These are phyloP conservation scores for Vanessa tameamea DNA, from an alignment of 1,140 invertebrate genomes.

Conservation along the genomic window DNA sequence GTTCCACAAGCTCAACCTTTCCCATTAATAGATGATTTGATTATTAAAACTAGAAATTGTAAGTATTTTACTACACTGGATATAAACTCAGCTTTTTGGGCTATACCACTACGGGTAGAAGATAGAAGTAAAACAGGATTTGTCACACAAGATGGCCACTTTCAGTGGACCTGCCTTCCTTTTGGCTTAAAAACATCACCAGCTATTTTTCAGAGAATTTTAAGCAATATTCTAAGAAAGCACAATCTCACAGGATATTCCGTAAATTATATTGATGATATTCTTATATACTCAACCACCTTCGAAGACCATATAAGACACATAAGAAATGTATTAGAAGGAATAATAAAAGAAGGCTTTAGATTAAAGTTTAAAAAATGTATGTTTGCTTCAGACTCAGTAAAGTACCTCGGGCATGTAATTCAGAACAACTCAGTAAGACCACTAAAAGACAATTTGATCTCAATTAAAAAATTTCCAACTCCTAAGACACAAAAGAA, in stretches of 20 bases:
- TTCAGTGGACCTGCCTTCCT: no score
- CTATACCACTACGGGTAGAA: no score
- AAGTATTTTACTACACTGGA: no score
- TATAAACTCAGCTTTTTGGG: no score
- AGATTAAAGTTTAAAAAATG: slow-evolving; percentile 59
- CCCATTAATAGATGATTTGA: slow-evolving; percentile 14
- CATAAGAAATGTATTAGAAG: background rate
- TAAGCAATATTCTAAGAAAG: no score
- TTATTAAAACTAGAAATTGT: no score
- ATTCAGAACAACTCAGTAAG: slow-evolving; percentile 54
- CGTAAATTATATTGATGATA: no score
- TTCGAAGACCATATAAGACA: background rate
- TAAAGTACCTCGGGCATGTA: slow-evolving; percentile 58
- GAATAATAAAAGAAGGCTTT: slow-evolving; percentile 47
- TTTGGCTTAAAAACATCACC: no score
- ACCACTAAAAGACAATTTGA: slow-evolving; percentile 37
- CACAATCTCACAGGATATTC: no score
- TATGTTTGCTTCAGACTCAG: slow-evolving; percentile 49
- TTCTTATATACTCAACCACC: background rate
- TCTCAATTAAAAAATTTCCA: slow-evolving; percentile 54
- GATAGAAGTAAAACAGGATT: no score
- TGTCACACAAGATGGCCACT: no score
- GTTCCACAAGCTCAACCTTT: slow-evolving; percentile 20
- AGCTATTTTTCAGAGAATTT: no score
- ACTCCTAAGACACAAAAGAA: slow-evolving; percentile 42